Conservation (phyloP, 1,140 invertebrate genomes). For the Oryzaephilus surinamensis region DNA sequence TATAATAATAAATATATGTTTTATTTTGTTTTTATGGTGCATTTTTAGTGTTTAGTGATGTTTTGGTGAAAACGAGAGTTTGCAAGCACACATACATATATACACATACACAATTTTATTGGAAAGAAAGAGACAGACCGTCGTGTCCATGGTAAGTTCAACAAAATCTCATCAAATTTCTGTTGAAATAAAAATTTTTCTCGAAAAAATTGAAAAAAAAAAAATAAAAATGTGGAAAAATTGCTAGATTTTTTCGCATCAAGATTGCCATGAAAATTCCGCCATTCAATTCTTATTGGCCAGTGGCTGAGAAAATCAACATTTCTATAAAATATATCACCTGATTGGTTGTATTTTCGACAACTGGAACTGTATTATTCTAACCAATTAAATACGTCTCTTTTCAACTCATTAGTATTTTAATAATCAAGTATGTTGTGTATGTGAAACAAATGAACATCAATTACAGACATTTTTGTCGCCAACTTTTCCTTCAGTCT, state of each 20-base stretch:
- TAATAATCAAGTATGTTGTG: not conserved
- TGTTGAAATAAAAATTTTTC: too few species aligned
- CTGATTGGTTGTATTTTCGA: constrained; percentile 50
- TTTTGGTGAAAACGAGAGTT: not conserved
- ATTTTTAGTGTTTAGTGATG: not conserved
- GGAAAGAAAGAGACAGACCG: not conserved
- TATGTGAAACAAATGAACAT: not conserved
- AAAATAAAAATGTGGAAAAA: too few species aligned
- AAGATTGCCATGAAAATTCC: too few species aligned
- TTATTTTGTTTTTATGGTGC: not conserved
- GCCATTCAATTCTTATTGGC: constrained; percentile 40
- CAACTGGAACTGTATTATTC: constrained; percentile 35
- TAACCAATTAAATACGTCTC: constrained; percentile 38
- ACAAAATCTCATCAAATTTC: too few species aligned
- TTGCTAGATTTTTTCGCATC: not conserved
- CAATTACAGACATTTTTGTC: not conserved
- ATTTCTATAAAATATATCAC: constrained; percentile 48
- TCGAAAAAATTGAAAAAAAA: too few species aligned
- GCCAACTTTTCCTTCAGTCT: not conserved
- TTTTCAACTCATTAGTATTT: constrained; percentile 23
- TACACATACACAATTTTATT: not conserved
- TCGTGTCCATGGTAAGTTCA: too few species aligned
- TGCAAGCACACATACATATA: not conserved
- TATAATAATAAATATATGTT: not conserved
- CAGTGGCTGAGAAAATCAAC: constrained; percentile 48